phyloP scores from a whole-genome alignment of 2,113 vertebrate species.

The Coptodon rendalli region DNA sequence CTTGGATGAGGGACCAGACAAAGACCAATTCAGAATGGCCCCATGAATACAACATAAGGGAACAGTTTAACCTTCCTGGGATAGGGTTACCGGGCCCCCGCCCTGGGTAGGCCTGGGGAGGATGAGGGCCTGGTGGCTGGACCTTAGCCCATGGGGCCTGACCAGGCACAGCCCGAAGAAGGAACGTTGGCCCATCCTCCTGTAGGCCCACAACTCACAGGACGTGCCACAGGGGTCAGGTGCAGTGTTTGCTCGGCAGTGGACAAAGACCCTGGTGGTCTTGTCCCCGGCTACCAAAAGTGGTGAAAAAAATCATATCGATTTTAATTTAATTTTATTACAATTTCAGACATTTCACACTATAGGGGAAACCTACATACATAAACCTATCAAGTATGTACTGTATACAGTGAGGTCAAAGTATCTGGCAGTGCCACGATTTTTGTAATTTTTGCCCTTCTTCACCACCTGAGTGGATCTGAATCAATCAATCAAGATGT shows the following conservation, averaged over 20 bases:
- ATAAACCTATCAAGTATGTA: background rate
- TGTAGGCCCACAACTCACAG: background rate
- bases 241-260: background rate
- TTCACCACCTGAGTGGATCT: background rate
- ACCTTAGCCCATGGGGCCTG: background rate
- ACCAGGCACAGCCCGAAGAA: background rate
- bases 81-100: background rate
- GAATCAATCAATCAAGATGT: background rate
- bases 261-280: background rate
- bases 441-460: background rate
- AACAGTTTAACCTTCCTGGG: background rate
- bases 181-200: background rate
- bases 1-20: background rate
- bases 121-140: background rate
- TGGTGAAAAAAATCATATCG: background rate
- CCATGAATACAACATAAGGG: background rate
- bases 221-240: background rate
- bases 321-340: background rate
- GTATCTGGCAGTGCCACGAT: background rate
- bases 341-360: background rate
- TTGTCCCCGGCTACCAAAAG: too few relatives aligned
- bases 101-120: background rate
- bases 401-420: background rate
- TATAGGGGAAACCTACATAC: background rate
- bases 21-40: background rate